phyloP scores from a whole-genome alignment of 2,888 invertebrate genomes.

The Fabriciana adippe region DNA sequence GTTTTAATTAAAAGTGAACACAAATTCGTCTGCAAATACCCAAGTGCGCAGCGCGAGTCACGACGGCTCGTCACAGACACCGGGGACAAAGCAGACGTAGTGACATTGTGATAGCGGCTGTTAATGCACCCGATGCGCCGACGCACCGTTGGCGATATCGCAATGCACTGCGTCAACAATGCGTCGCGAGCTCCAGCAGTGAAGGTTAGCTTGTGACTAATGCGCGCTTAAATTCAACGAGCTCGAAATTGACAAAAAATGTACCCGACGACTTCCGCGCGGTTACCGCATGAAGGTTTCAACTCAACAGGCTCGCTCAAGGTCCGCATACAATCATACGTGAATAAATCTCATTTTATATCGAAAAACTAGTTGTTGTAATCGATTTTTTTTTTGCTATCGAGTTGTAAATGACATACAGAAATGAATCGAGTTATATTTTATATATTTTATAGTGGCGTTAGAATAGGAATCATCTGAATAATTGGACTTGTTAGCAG shows the following conservation, averaged over 20 bases:
- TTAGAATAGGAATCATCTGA: constrained; percentile 65
- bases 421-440: constrained; percentile 62
- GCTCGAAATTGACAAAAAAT: constrained; percentile 78
- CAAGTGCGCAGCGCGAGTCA: constrained; percentile 37
- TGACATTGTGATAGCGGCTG: constrained; percentile 78
- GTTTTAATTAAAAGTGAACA: constrained; percentile 21
- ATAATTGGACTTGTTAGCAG: constrained; percentile 74
- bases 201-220: constrained; percentile 75
- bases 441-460: constrained; percentile 63
- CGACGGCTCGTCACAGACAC: constrained; percentile 30
- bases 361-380: constrained; percentile 68
- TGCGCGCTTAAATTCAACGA: constrained; percentile 75
- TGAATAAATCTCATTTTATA: constrained; percentile 76
- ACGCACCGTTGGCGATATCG: constrained; percentile 55
- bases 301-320: constrained; percentile 76
- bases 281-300: constrained; percentile 81
- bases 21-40: constrained; percentile 41
- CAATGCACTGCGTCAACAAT: constrained; percentile 65
- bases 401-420: constrained; percentile 54
- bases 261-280: constrained; percentile 79
- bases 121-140: constrained; percentile 64
- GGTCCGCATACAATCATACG: constrained; percentile 80
- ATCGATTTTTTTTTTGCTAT: constrained; percentile 69
- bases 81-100: constrained; percentile 67
- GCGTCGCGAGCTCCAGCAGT: constrained; percentile 61